Evolutionary conservation across 2,113 vertebrate species (phyloP).

Genomic region (Bubo scandiacus): DNA sequence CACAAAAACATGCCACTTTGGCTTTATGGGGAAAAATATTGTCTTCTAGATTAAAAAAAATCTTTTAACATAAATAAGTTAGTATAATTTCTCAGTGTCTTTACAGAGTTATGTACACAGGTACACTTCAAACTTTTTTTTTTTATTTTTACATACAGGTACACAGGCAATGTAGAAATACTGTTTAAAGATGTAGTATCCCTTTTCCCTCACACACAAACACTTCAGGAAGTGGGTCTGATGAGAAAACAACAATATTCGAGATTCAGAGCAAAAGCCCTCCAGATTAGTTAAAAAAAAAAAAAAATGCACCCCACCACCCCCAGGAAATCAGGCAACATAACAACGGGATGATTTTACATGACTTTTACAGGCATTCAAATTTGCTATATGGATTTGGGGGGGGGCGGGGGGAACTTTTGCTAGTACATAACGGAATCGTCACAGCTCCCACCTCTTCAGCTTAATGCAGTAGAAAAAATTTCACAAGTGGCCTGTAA

Average conservation of each 20-base stretch:
- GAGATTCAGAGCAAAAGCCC: background rate
- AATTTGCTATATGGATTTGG: background rate
- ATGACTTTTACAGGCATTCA: background rate
- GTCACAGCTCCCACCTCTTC: constrained; percentile 51
- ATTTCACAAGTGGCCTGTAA: background rate
- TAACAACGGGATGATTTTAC: background rate
- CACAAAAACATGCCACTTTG: constrained; percentile 91
- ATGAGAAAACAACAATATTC: constrained; percentile 35
- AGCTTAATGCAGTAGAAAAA: constrained; percentile 19
- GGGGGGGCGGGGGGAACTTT: background rate
- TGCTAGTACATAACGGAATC: constrained; percentile 50
- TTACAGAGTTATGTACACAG: constrained; percentile 99
- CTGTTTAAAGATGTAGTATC: constrained; percentile 81
- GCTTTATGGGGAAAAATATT: constrained; percentile 87
- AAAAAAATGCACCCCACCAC: background rate
- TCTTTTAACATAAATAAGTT: constrained; percentile 98
- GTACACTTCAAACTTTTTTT: constrained; percentile 84
- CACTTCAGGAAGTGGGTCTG: constrained; percentile 32
- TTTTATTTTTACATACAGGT: constrained; percentile 83
- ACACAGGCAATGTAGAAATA: constrained; percentile 86
- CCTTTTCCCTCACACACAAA: constrained; percentile 53
- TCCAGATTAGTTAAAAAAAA: background rate
- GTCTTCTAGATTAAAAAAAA: constrained; percentile 85
- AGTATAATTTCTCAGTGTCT: constrained; percentile 99
- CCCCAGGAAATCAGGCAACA: background rate